Percentiles rank a stretch among this genome's conserved stretches.
Evolutionary conservation across 2,797 vertebrate genomes (phyloP).

Genomic region (Oophaga sylvatica): DNA sequence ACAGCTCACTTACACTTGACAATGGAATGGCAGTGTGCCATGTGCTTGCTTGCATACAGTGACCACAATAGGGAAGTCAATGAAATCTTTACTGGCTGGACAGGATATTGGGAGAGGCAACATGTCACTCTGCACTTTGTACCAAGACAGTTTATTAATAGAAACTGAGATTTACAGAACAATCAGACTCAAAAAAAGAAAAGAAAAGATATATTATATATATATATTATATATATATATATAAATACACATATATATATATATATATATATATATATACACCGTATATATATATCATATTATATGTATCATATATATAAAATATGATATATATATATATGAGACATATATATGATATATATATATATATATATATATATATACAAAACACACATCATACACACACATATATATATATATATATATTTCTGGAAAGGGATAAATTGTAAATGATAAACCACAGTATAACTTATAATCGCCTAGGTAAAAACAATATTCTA

Average conservation of each 20-base stretch:
- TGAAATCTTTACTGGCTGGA: not conserved
- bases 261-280: no score
- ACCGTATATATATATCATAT: no score
- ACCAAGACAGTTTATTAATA: slow-evolving; percentile 1
- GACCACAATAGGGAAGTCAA: not conserved
- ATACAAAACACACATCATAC: no score
- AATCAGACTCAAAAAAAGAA: not conserved
- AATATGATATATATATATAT: no score
- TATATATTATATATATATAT: no score
- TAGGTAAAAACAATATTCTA: not conserved
- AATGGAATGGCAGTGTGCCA: slow-evolving; percentile 15
- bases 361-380: no score
- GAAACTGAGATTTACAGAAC: not conserved
- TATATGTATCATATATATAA: no score
- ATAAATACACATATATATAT: not conserved
- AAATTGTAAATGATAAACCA: not conserved
- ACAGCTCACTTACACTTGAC: slow-evolving; percentile 15
- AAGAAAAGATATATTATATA: no score
- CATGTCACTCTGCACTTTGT: slow-evolving; percentile 23
- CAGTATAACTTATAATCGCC: not conserved
- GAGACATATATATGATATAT: no score
- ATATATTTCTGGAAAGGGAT: not conserved
- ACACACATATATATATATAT: no score
- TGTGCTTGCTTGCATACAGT: slow-evolving; percentile 19
- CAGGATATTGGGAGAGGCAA: not conserved